Percentiles rank a stretch among this genome's conserved stretches.
phyloP scores from a whole-genome alignment of 1,140 invertebrate species.

The fruit fly (Drosophila melanogaster) region DNA sequence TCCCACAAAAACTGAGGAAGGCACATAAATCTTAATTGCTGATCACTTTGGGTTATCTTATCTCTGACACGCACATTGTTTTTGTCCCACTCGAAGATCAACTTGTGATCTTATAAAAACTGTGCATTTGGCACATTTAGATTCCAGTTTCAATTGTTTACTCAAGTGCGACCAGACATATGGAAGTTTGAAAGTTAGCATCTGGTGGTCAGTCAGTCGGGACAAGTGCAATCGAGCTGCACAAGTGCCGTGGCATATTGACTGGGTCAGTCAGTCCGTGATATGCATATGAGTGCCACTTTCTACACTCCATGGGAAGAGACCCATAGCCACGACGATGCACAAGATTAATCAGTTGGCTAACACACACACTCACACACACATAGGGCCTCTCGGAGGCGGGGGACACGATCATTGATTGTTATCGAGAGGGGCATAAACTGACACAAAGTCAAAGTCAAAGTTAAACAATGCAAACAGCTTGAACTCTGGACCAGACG shows the following conservation, averaged over 20 bases:
- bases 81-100: slow-evolving; percentile 38
- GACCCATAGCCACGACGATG: slow-evolving; percentile 52
- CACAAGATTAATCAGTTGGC: slow-evolving; percentile 69
- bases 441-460: slow-evolving; percentile 79
- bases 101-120: slow-evolving; percentile 9
- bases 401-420: slow-evolving; percentile 68
- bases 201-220: slow-evolving; percentile 31
- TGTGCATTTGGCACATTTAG: slow-evolving; percentile 35
- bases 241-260: slow-evolving; percentile 28
- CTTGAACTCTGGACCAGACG: slow-evolving; percentile 64
- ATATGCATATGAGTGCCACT: slow-evolving; percentile 69
- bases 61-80: slow-evolving; percentile 33
- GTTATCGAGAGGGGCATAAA: slow-evolving; percentile 57
- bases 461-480: slow-evolving; percentile 78
- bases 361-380: slow-evolving; percentile 8
- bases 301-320: slow-evolving; percentile 53
- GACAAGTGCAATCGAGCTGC: slow-evolving; percentile 52
- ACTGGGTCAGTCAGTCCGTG: slow-evolving; percentile 18
- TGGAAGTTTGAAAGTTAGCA: slow-evolving; percentile 55
- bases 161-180: slow-evolving; percentile 48
- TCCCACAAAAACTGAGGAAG: slow-evolving; percentile 44
- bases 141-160: slow-evolving; percentile 51
- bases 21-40: slow-evolving; percentile 74
- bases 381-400: slow-evolving; percentile 21
- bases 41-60: slow-evolving; percentile 14